Conservation (phyloP, 2,113 vertebrate genomes). For the Dasyprocta punctata region DNA sequence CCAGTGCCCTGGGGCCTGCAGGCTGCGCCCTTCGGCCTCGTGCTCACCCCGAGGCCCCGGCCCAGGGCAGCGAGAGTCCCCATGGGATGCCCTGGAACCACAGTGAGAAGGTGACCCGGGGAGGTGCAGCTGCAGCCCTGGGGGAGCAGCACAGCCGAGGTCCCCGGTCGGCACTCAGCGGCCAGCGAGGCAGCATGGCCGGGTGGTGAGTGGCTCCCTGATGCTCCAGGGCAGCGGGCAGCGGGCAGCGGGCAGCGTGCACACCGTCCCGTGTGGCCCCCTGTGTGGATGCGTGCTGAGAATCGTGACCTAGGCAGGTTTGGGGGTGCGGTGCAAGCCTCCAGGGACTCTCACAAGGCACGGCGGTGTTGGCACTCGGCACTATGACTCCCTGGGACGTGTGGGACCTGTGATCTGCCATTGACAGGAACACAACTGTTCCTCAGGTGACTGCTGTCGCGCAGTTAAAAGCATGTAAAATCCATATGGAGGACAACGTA, state of each 20-base stretch:
- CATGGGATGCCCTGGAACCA: not conserved
- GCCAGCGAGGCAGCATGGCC: not conserved
- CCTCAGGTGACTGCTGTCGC: not conserved
- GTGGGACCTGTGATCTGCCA: not conserved
- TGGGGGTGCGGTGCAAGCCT: not conserved
- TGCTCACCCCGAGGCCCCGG: not conserved
- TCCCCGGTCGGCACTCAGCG: not conserved
- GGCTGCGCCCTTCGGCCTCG: rapidly evolving
- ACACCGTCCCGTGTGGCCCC: rapidly evolving
- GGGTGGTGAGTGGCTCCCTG: too few relatives aligned
- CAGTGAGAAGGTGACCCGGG: not conserved
- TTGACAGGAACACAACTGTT: not conserved
- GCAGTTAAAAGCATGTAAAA: not conserved
- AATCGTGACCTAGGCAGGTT: too few relatives aligned
- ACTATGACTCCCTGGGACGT: not conserved
- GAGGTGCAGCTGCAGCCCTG: not conserved
- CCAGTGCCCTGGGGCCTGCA: not conserved
- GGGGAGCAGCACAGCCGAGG: not conserved
- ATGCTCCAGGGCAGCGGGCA: too few relatives aligned
- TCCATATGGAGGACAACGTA: not conserved
- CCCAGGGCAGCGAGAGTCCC: not conserved
- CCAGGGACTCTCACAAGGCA: too few relatives aligned
- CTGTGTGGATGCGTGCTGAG: rapidly evolving
- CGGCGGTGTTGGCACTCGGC: not conserved
- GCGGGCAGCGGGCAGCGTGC: too few relatives aligned